Evolutionary conservation across 1,140 invertebrate genomes (phyloP).

Genomic region (Drosophila melanica): DNA sequence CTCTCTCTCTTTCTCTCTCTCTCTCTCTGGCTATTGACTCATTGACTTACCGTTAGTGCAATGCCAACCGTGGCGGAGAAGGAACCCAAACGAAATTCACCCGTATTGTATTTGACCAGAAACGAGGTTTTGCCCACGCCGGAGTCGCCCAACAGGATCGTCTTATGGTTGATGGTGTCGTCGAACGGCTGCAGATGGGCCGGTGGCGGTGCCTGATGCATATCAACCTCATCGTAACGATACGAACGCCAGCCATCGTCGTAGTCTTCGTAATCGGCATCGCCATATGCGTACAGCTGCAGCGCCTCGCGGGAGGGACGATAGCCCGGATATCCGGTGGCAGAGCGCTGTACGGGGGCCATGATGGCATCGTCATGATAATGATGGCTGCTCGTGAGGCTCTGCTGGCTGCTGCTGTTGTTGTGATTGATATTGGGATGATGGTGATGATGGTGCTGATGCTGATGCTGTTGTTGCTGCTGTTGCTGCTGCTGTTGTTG

Average conservation of each 20-base stretch:
- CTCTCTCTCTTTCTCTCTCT: not conserved
- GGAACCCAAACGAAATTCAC: slow-evolving; percentile 95
- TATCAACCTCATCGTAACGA: slow-evolving; percentile 81
- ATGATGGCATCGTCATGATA: slow-evolving; percentile 75
- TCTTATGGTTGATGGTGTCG: slow-evolving; percentile 82
- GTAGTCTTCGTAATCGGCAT: slow-evolving; percentile 65
- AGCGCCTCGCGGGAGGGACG: slow-evolving; percentile 89
- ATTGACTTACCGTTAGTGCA: slow-evolving; percentile 88
- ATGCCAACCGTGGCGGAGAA: slow-evolving; percentile 97
- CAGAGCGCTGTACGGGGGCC: slow-evolving; percentile 84
- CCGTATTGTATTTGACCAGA: slow-evolving; percentile 97
- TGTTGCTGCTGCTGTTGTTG: slow-evolving; percentile 49
- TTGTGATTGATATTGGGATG: slow-evolving; percentile 45
- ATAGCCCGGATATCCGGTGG: slow-evolving; percentile 91
- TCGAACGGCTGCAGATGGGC: slow-evolving; percentile 71
- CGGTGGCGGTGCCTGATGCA: slow-evolving; percentile 55
- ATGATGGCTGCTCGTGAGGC: slow-evolving; percentile 77
- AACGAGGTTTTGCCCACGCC: slow-evolving; percentile 97
- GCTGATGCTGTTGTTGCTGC: slow-evolving; percentile 51
- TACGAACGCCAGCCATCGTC: slow-evolving; percentile 83
- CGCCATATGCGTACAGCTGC: slow-evolving; percentile 83
- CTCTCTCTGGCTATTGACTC: not conserved
- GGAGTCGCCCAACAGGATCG: slow-evolving; percentile 91
- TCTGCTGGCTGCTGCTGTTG: slow-evolving; percentile 58
- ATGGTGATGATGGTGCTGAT: slow-evolving; percentile 65